Evolutionary conservation across 1,140 invertebrate genomes (phyloP).

Genomic region (Maniola jurtina): DNA sequence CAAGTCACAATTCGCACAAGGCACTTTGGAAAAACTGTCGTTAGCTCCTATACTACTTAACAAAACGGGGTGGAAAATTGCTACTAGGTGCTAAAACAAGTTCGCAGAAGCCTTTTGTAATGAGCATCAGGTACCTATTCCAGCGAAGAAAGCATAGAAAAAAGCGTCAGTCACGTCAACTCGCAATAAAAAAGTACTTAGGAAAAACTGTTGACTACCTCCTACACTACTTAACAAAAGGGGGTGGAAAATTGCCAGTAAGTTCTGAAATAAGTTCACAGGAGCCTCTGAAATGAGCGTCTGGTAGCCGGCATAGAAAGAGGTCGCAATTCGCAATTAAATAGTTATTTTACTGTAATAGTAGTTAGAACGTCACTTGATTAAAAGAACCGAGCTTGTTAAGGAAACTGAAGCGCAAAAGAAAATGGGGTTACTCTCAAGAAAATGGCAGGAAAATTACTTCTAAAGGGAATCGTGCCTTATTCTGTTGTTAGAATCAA

Average conservation of each 20-base stretch:
- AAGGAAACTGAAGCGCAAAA: background rate
- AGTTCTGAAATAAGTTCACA: slow-evolving; percentile 30
- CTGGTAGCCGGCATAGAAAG: slow-evolving; percentile 23
- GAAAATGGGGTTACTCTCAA: background rate
- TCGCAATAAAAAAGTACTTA: no score
- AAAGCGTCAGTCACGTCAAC: no score
- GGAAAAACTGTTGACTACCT: background rate
- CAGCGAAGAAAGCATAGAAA: background rate
- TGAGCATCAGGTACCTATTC: slow-evolving; percentile 25
- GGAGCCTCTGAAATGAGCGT: slow-evolving; percentile 24
- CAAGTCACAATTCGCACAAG: no score
- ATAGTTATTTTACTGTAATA: slow-evolving; percentile 9
- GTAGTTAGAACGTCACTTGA: background rate
- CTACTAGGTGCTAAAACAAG: slow-evolving; percentile 26
- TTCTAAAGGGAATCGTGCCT: background rate
- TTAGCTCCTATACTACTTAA: background rate
- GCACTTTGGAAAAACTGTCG: background rate
- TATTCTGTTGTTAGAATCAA: background rate
- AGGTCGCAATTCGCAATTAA: slow-evolving; percentile 23
- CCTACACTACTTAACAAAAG: background rate
- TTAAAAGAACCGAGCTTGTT: background rate
- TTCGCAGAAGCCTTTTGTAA: slow-evolving; percentile 23
- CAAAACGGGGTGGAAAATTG: slow-evolving; percentile 28
- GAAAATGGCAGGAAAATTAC: slow-evolving; percentile 1
- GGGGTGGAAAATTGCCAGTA: slow-evolving; percentile 31